A percentile compares a stretch with the other conserved stretches of the same genome.
Conservation (phyloP, 2,113 vertebrate genomes). For the Australoheros scitulus region DNA sequence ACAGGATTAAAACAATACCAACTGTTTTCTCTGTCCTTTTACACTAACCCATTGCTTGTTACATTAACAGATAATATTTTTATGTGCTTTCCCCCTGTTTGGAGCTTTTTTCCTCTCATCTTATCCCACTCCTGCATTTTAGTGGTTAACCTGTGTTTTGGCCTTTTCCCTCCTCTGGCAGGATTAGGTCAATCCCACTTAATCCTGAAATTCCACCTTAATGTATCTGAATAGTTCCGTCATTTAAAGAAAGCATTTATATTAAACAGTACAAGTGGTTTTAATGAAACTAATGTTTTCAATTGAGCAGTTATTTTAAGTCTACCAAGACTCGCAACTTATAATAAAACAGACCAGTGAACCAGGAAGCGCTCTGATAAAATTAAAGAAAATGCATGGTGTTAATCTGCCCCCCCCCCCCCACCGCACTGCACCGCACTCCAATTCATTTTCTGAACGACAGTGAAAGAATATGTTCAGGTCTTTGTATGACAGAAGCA, state of each 20-base stretch:
- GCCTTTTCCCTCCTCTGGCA: conserved; percentile 29
- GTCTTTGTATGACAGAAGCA: conserved; percentile 35
- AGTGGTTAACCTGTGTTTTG: conserved; percentile 59
- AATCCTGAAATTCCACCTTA: conserved; percentile 63
- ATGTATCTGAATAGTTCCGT: conserved; percentile 17
- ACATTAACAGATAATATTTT: conserved; percentile 63
- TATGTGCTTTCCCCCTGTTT: conserved; percentile 24
- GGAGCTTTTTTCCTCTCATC: conserved; percentile 28
- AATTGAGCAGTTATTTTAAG: neutral
- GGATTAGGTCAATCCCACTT: conserved; percentile 64
- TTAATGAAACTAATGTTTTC: conserved; percentile 29
- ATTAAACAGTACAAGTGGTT: neutral
- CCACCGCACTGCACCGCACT: too few species aligned
- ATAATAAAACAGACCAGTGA: conserved; percentile 1
- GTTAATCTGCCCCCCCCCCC: neutral
- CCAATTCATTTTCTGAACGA: conserved; percentile 1
- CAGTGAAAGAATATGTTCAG: conserved; percentile 9
- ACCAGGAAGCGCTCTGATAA: neutral
- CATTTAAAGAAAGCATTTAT: conserved; percentile 39
- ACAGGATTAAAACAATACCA: conserved; percentile 77
- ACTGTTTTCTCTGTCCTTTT: conserved; percentile 52
- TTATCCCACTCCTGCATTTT: conserved; percentile 56
- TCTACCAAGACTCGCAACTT: neutral
- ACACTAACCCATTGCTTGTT: conserved; percentile 44
- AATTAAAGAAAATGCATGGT: conserved; percentile 16